These are phyloP conservation scores for Fratercula arctica DNA, from an alignment of 2,797 vertebrate species.

Conservation along the genomic window DNA sequence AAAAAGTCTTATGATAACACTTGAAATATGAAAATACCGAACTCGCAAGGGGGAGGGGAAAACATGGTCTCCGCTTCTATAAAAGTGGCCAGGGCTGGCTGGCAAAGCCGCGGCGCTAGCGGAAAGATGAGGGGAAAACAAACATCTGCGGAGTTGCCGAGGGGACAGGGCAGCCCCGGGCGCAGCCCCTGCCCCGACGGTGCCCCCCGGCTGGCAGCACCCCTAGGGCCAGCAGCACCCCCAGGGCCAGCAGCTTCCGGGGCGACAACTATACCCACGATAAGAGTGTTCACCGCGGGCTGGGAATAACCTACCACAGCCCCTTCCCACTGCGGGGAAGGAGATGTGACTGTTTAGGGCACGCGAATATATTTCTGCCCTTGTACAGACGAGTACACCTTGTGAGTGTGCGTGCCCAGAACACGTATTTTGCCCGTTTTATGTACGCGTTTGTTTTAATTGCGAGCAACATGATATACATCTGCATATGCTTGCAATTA, in stretches of 20 bases:
- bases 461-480: neutral
- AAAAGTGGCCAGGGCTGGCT: conserved; percentile 3
- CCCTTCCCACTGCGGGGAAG: neutral
- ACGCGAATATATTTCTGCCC: neutral
- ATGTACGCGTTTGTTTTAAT: neutral
- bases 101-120: neutral
- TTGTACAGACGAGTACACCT: neutral
- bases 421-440: neutral
- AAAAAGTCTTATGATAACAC: conserved; percentile 71
- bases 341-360: neutral
- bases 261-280: neutral
- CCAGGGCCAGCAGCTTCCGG: neutral
- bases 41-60: conserved; percentile 46
- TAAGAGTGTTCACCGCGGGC: neutral
- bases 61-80: conserved; percentile 41
- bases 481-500: neutral
- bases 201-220: neutral
- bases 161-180: neutral
- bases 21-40: conserved; percentile 62
- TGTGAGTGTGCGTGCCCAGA: neutral
- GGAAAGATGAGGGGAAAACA: neutral
- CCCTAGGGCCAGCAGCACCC: neutral
- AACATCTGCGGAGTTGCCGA: conserved; percentile 16
- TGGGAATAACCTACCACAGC: neutral
- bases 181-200: neutral